These are phyloP conservation scores for Lumbricus terrestris DNA, from an alignment of 2,888 invertebrate genomes.

Conservation along the genomic window DNA sequence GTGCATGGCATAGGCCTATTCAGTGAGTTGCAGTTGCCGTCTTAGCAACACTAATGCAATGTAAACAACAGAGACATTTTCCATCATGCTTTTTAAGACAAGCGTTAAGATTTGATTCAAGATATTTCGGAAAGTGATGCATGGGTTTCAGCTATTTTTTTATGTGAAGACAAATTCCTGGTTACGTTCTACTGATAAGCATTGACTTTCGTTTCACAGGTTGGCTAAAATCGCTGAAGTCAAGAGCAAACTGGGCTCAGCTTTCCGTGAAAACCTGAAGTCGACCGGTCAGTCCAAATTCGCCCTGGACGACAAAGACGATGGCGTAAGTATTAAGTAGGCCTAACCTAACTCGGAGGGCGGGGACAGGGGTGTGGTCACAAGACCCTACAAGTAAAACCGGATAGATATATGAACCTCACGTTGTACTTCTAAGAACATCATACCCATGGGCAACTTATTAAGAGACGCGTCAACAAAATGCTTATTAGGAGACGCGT, in stretches of 20 bases:
- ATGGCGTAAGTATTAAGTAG: slow-evolving; percentile 41
- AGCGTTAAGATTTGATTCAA: neutral
- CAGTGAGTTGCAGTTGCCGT: neutral
- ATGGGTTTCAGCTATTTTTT: neutral
- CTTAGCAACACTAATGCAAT: neutral
- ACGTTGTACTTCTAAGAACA: neutral
- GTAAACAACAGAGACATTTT: neutral
- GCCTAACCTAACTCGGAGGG: neutral
- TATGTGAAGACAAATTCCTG: neutral
- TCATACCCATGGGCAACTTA: no score
- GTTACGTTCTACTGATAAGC: neutral
- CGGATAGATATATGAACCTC: neutral
- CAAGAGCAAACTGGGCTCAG: slow-evolving; percentile 77
- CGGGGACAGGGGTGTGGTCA: neutral
- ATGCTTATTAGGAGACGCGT: no score
- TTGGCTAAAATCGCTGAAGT: slow-evolving; percentile 37
- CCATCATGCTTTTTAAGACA: neutral
- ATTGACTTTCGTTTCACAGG: slow-evolving; percentile 6
- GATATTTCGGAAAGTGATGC: neutral
- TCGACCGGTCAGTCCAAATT: slow-evolving; percentile 89
- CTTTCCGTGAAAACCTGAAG: slow-evolving; percentile 95
- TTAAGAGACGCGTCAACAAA: no score
- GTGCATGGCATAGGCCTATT: neutral
- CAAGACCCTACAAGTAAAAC: neutral
- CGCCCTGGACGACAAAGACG: slow-evolving; percentile 87